These are phyloP conservation scores for Megastigmus dorsalis DNA, from an alignment of 2,888 invertebrate genomes.

Conservation along the genomic window DNA sequence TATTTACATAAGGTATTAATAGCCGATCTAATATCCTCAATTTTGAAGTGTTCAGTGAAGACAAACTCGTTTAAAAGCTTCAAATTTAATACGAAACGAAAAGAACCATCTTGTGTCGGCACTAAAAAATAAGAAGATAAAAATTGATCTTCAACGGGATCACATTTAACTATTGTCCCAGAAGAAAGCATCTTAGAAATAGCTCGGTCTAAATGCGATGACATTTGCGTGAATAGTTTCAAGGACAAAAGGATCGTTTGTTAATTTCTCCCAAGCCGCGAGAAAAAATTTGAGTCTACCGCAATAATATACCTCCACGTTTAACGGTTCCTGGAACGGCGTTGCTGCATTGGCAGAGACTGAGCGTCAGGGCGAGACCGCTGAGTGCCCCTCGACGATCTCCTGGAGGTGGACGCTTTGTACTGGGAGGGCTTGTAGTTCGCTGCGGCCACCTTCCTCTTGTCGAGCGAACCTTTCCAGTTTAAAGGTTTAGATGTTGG, in stretches of 20 bases:
- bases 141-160: neutral
- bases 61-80: neutral
- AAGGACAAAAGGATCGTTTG: conserved; percentile 1
- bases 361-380: neutral
- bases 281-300: conserved; percentile 20
- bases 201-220: neutral
- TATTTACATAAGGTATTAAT: conserved; percentile 25
- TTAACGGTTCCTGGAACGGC: neutral
- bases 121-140: neutral
- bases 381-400: no score
- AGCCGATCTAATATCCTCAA: neutral
- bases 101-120: neutral
- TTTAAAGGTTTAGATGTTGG: neutral
- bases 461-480: conserved; percentile 10
- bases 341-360: neutral
- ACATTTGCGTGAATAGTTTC: neutral
- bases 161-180: neutral
- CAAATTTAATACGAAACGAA: neutral
- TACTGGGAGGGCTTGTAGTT: neutral
- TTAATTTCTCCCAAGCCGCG: neutral
- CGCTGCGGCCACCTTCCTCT: neutral
- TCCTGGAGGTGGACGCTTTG: no score
- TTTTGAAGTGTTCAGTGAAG: neutral
- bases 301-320: conserved; percentile 21
- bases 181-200: neutral